Conservation (phyloP, 2,797 vertebrate species). For the Pseudocheirus occidentalis region DNA sequence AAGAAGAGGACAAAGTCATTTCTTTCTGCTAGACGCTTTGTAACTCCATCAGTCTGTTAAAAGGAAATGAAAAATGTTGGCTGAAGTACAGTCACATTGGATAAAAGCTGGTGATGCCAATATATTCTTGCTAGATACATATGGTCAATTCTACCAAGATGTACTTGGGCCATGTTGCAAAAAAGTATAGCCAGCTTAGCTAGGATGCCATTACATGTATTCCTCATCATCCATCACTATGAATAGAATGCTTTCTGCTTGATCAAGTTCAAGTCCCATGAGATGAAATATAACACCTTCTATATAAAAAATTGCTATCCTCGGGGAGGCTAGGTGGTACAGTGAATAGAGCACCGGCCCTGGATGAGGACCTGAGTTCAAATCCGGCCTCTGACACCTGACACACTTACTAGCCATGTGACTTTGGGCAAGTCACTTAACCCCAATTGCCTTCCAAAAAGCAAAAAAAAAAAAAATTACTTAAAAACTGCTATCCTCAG, state of each 20-base stretch:
- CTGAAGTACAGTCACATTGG: conserved; percentile 18
- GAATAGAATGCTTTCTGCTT: background rate
- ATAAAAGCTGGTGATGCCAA: background rate
- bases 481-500: background rate
- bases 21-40: conserved; percentile 94
- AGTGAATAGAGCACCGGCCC: no score
- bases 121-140: fast-evolving
- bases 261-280: background rate
- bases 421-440: no score
- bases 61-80: conserved; percentile 51
- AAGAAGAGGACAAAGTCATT: conserved; percentile 98
- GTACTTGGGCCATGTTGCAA: background rate
- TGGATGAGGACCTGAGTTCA: no score
- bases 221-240: background rate
- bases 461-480: no score
- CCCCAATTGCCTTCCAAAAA: no score
- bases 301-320: background rate
- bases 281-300: background rate
- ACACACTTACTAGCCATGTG: no score
- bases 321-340: no score
- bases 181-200: background rate
- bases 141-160: background rate
- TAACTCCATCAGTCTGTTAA: conserved; percentile 94
- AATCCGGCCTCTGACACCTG: no score
- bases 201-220: background rate